Evolutionary conservation across 2,797 vertebrate genomes (phyloP).

Genomic region (Silurus lanzhouensis): DNA sequence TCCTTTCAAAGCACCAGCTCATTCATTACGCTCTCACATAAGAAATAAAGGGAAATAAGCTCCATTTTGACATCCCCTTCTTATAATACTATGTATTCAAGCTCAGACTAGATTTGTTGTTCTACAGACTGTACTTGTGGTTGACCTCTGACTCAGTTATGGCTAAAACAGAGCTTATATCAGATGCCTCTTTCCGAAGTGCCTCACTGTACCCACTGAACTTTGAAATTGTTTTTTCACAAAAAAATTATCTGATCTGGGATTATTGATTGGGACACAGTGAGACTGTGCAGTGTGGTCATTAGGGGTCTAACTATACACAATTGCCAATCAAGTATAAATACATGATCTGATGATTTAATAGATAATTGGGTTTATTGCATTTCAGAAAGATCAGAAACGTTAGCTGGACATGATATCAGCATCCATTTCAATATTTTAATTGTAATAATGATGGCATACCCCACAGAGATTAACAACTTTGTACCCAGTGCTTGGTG

Average conservation of each 20-base stretch:
- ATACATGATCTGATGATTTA: no score
- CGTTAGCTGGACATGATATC: background rate
- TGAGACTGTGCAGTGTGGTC: background rate
- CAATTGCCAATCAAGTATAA: no score
- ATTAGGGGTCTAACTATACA: background rate
- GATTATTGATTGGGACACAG: background rate
- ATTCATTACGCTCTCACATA: constrained; percentile 5
- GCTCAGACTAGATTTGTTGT: background rate
- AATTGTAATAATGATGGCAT: background rate
- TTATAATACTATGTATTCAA: background rate
- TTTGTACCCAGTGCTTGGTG: no score
- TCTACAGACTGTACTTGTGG: background rate
- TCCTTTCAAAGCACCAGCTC: background rate
- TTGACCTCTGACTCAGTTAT: background rate
- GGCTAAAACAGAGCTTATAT: background rate
- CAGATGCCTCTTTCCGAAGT: background rate
- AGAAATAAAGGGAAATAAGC: background rate
- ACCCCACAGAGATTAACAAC: no score
- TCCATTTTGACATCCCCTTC: background rate
- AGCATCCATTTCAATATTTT: background rate
- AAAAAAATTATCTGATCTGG: constrained; percentile 15
- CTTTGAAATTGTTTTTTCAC: no score
- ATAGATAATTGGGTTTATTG: background rate
- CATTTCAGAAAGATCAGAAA: background rate
- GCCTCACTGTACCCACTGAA: background rate